These are phyloP conservation scores for Hiodon alosoides DNA, from an alignment of 2,113 vertebrate species.

Conservation along the genomic window DNA sequence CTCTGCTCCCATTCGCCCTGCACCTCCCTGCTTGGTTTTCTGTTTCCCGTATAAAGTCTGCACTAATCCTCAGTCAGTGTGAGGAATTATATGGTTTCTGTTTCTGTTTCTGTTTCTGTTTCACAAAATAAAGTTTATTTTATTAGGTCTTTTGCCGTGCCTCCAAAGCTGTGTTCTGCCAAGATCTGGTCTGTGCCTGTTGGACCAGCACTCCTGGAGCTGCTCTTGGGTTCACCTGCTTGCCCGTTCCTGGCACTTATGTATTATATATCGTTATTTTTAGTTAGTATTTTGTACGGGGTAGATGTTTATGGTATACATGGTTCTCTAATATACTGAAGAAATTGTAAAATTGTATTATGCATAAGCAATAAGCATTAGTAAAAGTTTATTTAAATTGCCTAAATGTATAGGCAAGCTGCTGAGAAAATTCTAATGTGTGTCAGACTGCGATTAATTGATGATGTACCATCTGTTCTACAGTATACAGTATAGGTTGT, in stretches of 20 bases:
- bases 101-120: neutral
- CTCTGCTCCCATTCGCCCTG: too few relatives aligned
- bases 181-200: too few relatives aligned
- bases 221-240: too few relatives aligned
- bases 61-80: too few relatives aligned
- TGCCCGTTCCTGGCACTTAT: too few relatives aligned
- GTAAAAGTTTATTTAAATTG: slow-evolving; percentile 48
- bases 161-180: too few relatives aligned
- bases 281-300: neutral
- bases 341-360: neutral
- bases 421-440: slow-evolving; percentile 73
- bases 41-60: too few relatives aligned
- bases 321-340: neutral
- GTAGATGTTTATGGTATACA: neutral
- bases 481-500: slow-evolving; percentile 67
- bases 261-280: neutral
- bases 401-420: slow-evolving; percentile 69
- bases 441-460: slow-evolving; percentile 68
- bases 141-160: neutral
- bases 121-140: neutral
- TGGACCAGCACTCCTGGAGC: too few relatives aligned
- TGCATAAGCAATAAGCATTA: too few relatives aligned
- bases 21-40: too few relatives aligned
- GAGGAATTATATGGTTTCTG: neutral
- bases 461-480: slow-evolving; percentile 71